Conservation (phyloP, 2,888 invertebrate species). For the Ashinkailepas kermadecensis region DNA sequence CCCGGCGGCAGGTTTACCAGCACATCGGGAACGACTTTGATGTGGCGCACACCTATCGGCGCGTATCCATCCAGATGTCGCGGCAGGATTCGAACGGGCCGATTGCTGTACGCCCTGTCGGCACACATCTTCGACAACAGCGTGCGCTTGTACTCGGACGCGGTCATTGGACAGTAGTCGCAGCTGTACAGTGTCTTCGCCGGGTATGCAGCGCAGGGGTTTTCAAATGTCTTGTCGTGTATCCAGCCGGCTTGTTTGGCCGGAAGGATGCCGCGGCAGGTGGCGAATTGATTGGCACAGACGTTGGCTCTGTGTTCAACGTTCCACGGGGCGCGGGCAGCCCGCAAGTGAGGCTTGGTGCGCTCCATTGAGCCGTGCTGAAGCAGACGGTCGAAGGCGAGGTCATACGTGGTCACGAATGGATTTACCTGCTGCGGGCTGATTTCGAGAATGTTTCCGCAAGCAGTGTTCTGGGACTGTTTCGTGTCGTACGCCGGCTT, state of each 20-base stretch:
- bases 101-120: neutral
- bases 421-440: neutral
- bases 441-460: neutral
- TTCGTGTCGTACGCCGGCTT: neutral
- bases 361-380: neutral
- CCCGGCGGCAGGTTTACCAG: neutral
- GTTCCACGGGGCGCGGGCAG: neutral
- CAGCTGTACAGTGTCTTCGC: neutral
- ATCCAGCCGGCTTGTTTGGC: neutral
- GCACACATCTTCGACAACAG: neutral
- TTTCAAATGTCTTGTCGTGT: neutral
- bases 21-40: neutral
- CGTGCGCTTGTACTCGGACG: neutral
- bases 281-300: conserved; percentile 4
- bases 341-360: neutral
- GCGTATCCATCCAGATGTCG: neutral
- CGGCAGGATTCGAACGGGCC: neutral
- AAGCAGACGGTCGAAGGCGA: neutral
- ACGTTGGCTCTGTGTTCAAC: conserved; percentile 4
- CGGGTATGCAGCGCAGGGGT: neutral
- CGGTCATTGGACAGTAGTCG: neutral
- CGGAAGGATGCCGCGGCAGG: neutral
- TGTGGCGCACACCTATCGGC: neutral
- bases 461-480: neutral
- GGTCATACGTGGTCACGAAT: neutral